Base-by-base conservation (phyloP, 2,113 vertebrate genomes). In the Paedocypris sp. region DNA sequence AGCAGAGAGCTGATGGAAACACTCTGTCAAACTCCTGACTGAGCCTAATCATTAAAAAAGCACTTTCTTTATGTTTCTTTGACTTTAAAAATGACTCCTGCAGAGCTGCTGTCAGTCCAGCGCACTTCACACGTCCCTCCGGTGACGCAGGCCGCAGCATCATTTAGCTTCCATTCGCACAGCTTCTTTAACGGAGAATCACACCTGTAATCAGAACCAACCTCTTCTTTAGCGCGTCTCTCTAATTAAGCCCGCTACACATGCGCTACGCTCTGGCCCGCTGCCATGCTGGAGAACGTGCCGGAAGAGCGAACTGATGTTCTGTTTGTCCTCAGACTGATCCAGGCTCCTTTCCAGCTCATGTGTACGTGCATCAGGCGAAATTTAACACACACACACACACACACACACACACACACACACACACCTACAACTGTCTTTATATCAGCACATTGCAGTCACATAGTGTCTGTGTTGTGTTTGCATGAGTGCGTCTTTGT, bases 231-330 rank as follows among this genome's bases (percentile, higher is more conserved):
- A 13, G 36, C 4, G 11, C 12, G n/a, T 42, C 6, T 31, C 53
- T 20, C 39, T 57, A 11, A 42, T 43, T 58, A 41, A 6, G 16
- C 16, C 12, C 23, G 23, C 26, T 41, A 39, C 35, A 19, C 23
- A 19, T 45, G 22, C 10, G 6, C n/a, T 9, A 19, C 19, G 15
- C 6, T 8, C 53, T 58, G 54, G 54, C 39, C 12, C 4, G 2
- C 38, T 15, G 54, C 54, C 54, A 32, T 2, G 1, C 22, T 43
- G 13, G 54, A 11, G 7, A 58, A 43, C 6, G 8, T 31, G 43
- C 32, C 43, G 54, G 54, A 58, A 45, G 26, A 58, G 38, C 29
- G 35, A 41, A 41, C 35, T 43, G 54, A 58, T 45, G 39, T 45
- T 32, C 16, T 22, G 54, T 43, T 58, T 22, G 12, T 31, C 54